Percentiles rank a stretch among this genome's conserved stretches.
Conservation (phyloP, 2,888 invertebrate species). For the Pseudolycoriella hygida region DNA sequence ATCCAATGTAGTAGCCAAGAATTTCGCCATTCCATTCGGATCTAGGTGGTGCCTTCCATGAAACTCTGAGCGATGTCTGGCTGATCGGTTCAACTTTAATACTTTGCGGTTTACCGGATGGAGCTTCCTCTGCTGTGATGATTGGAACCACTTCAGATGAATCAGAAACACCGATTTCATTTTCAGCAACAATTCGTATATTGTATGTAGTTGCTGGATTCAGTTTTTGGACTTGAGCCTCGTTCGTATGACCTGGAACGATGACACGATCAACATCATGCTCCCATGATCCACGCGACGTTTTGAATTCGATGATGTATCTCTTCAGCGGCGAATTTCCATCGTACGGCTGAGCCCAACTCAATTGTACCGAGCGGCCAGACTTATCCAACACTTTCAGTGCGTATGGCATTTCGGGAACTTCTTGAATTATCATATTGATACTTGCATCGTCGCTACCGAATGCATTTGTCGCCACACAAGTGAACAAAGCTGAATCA, state of each 20-base stretch:
- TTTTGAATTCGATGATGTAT: slow-evolving; percentile 82
- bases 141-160: slow-evolving; percentile 87
- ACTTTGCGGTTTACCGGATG: slow-evolving; percentile 66
- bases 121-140: slow-evolving; percentile 86
- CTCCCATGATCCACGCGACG: slow-evolving; percentile 66
- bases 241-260: slow-evolving; percentile 76
- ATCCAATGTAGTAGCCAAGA: slow-evolving; percentile 77
- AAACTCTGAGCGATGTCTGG: slow-evolving; percentile 70
- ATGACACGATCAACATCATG: slow-evolving; percentile 73
- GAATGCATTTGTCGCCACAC: slow-evolving; percentile 84
- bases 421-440: slow-evolving; percentile 84
- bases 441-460: slow-evolving; percentile 91
- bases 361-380: slow-evolving; percentile 74
- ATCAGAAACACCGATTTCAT: slow-evolving; percentile 82
- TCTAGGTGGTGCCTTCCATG: slow-evolving; percentile 79
- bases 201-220: slow-evolving; percentile 86
- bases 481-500: slow-evolving; percentile 79
- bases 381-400: slow-evolving; percentile 80
- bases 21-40: slow-evolving; percentile 90
- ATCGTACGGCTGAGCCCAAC: slow-evolving; percentile 84
- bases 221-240: slow-evolving; percentile 76
- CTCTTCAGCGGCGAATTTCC: slow-evolving; percentile 80
- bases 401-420: slow-evolving; percentile 66
- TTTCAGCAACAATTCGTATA: slow-evolving; percentile 81
- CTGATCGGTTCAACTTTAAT: slow-evolving; percentile 75